Base-by-base conservation (phyloP, 2,113 vertebrate genomes). In the Oryzias javanicus region DNA sequence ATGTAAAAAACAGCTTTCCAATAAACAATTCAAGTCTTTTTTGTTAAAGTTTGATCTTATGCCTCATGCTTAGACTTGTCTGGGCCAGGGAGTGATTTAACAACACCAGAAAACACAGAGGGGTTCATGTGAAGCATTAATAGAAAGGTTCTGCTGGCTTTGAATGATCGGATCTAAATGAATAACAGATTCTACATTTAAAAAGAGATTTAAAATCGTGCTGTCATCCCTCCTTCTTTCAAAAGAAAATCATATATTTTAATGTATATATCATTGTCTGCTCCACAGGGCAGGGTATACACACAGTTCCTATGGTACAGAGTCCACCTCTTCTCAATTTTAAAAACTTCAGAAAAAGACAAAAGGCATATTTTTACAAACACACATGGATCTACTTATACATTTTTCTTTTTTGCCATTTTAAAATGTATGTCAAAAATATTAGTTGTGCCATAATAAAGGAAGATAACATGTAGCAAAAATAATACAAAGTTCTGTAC, bases 241-340 rank as follows among this genome's bases (percentile, higher is more conserved):
- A 86, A 85, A 88, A 84, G 86, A 86, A 19, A 48, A 17, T 10
- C 35, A 13, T 12, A 20, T 47, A 17, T 54, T 46, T 46, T 42
- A 25, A 45, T 52, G 45, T 79, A 89, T 79, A 87, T 86, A 86
- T 89, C 81, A 89, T 84, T 75, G 81, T 91, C 90, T 93, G 92
- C 90, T 91, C 91, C 90, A 92, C 90, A 92, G 92, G 90, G 91
- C 91, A 93, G 90, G 83, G 75, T 79, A 91, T 89, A 89, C 88
- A 89, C 85, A 90, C 86, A 91, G 74, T 86, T 90, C 84, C 82
- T 91, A 89, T 91, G 85, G 83, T 89, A 90, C 89, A 92, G 90
- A 91, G 90, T 91, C 89, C 88, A 89, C 81, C 89, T 90, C 86
- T 89, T 78, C 84, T 72, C 8, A 12, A 12, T 3, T 35, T 8